phyloP scores from a whole-genome alignment of 2,888 invertebrate genomes.

The Lampropteryx suffumata region DNA sequence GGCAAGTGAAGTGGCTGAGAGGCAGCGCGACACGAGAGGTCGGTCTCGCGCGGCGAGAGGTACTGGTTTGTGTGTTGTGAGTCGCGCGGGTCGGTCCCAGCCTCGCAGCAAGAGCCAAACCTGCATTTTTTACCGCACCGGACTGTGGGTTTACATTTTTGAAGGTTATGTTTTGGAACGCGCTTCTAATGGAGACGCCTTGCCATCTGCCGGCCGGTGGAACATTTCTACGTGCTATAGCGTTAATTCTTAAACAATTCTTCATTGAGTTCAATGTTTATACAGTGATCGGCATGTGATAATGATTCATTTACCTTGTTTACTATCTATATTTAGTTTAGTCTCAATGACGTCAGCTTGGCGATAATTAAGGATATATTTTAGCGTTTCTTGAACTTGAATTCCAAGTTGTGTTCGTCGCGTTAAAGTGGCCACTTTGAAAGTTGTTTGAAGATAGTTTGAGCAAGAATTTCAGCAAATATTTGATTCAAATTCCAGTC shows the following conservation, averaged over 20 bases:
- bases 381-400: conserved; percentile 40
- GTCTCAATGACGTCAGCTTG: conserved; percentile 63
- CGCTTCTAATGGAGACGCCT: conserved; percentile 4
- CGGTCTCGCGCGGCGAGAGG: conserved; percentile 54
- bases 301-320: conserved; percentile 65
- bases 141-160: conserved; percentile 63
- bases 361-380: conserved; percentile 49
- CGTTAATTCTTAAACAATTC: conserved; percentile 24
- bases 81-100: conserved; percentile 21
- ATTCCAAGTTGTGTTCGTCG: conserved; percentile 5
- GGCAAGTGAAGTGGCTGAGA: conserved; percentile 24
- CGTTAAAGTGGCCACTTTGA: too few relatives aligned
- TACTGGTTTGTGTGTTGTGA: conserved; percentile 49
- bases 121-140: conserved; percentile 70
- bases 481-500: too few relatives aligned
- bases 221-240: conserved; percentile 3
- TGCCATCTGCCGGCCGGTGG: conserved; percentile 11
- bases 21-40: conserved; percentile 51
- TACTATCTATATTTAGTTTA: conserved; percentile 64
- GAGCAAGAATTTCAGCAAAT: too few relatives aligned
- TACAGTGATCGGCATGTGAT: conserved; percentile 54
- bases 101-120: conserved; percentile 12
- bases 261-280: conserved; percentile 42
- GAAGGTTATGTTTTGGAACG: conserved; percentile 71
- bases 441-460: too few relatives aligned